Conservation (phyloP, 2,888 invertebrate genomes). For the Eurois occulta region DNA sequence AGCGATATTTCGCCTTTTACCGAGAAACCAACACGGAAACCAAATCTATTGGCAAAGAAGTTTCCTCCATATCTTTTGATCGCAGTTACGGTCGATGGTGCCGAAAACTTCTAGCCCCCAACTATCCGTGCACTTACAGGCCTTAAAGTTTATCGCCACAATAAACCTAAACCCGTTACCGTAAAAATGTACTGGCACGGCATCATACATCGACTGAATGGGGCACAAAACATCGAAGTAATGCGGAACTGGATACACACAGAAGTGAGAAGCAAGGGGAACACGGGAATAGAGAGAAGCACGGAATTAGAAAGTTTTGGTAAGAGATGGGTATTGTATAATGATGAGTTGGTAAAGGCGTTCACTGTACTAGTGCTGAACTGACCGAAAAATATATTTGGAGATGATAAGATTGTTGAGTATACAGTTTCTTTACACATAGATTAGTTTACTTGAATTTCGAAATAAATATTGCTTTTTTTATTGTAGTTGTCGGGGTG, state of each 20-base stretch:
- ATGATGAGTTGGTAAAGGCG: not conserved
- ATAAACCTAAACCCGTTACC: constrained; percentile 58
- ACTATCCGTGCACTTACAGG: constrained; percentile 23
- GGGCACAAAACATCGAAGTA: constrained; percentile 40
- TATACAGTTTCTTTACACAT: not conserved
- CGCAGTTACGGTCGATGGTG: not conserved
- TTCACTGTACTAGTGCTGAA: too few species aligned
- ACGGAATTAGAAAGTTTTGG: not conserved
- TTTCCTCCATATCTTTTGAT: constrained; percentile 26
- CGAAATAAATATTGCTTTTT: too few species aligned
- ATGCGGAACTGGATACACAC: constrained; percentile 26
- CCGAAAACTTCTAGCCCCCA: constrained; percentile 42
- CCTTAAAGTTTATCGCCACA: constrained; percentile 47
- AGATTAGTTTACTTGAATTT: not conserved
- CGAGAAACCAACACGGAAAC: not conserved
- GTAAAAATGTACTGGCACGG: constrained; percentile 45
- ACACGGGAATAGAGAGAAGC: not conserved
- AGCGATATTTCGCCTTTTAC: not conserved
- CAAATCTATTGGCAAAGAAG: not conserved
- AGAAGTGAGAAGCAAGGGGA: not conserved
- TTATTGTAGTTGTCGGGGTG: not conserved
- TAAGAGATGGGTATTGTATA: too few species aligned
- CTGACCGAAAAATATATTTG: not conserved
- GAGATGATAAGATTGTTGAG: not conserved
- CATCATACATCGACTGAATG: constrained; percentile 37